Evolutionary conservation across 30 jellyfish, hydroid and myxozoan genomes (phyloP).

Genomic region (Cassiopea xamachana): DNA sequence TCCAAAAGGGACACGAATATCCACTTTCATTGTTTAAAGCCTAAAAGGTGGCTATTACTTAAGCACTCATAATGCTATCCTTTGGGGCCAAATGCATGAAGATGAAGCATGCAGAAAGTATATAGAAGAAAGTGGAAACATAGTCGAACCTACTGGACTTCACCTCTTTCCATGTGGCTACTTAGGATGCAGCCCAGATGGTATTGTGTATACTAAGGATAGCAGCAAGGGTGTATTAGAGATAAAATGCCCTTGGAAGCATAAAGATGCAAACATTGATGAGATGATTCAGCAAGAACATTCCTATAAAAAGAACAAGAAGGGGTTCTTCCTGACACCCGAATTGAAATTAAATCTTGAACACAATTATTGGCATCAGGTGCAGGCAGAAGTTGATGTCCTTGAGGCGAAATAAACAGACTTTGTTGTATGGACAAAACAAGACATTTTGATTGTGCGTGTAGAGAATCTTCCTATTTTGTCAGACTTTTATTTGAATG

Average conservation of each 20-base stretch:
- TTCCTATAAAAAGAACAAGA: not conserved
- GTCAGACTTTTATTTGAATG: constrained; percentile 20
- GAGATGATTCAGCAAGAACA: constrained; percentile 15
- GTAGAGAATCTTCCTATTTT: not conserved
- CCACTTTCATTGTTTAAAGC: not conserved
- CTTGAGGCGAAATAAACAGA: constrained; percentile 9
- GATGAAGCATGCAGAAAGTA: constrained; percentile 21
- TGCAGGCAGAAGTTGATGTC: constrained; percentile 27
- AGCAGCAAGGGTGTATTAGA: not conserved
- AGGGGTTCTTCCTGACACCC: constrained; percentile 4
- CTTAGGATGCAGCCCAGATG: constrained; percentile 53
- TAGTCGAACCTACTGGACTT: constrained; percentile 27
- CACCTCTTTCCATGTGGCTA: constrained; percentile 48
- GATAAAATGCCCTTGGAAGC: constrained; percentile 21
- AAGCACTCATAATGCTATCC: constrained; percentile 11
- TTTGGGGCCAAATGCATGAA: constrained; percentile 63
- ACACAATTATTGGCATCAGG: constrained; percentile 43
- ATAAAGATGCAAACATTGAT: constrained; percentile 24
- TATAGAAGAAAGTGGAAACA: constrained; percentile 27
- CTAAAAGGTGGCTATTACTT: not conserved
- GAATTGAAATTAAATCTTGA: not conserved
- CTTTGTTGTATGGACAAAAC: constrained; percentile 28
- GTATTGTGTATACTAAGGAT: constrained; percentile 1
- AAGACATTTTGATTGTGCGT: not conserved
- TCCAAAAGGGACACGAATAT: not conserved